phyloP scores from a whole-genome alignment of 2,113 vertebrate species.

The Stigmatopora nigra region DNA sequence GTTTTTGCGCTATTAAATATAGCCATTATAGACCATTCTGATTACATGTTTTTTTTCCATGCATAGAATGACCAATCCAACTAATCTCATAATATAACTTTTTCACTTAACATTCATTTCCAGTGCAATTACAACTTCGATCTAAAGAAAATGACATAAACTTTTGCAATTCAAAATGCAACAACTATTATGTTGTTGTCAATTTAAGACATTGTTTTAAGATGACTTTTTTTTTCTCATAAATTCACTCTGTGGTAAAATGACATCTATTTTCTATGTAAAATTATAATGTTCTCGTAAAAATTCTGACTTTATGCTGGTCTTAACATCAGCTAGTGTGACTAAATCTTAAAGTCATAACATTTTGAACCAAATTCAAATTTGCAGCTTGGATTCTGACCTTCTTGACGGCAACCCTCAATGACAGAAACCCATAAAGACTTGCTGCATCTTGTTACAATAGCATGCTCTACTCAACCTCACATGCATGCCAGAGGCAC shows the following conservation, averaged over 20 bases:
- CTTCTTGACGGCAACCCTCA: neutral
- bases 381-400: neutral
- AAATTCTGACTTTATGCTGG: neutral
- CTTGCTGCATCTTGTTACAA: constrained; percentile 47
- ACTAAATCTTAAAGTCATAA: constrained; percentile 22
- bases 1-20: too few species aligned
- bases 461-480: constrained; percentile 50
- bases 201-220: too few species aligned
- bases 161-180: too few species aligned
- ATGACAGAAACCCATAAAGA: neutral
- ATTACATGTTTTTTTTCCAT: too few species aligned
- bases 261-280: too few species aligned
- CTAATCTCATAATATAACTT: neutral
- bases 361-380: constrained; percentile 1
- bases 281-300: neutral
- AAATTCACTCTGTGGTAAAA: neutral
- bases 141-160: too few species aligned
- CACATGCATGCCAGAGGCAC: constrained; percentile 56
- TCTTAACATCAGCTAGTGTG: constrained; percentile 9
- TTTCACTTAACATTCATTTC: neutral
- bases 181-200: too few species aligned
- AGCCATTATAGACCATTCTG: too few species aligned
- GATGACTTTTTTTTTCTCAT: neutral
- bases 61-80: too few species aligned
- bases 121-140: neutral